Base-by-base conservation (phyloP, 1,140 invertebrate genomes). In the Aplysia californica region DNA sequence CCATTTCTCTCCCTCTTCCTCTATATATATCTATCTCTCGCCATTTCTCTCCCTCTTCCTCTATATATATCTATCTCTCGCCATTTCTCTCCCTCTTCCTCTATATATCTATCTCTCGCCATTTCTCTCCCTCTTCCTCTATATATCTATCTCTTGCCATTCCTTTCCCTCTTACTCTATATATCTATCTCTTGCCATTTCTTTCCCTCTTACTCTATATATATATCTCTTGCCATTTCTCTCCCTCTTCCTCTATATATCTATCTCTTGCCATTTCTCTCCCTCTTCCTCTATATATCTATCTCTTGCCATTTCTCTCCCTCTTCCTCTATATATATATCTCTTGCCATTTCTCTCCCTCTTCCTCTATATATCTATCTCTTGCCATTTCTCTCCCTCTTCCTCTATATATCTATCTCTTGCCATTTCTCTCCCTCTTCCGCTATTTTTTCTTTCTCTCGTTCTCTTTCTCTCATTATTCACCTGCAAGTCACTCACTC, bases 51-150 rank as follows among this genome's bases (percentile, higher is more conserved):
- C 44, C n/a, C 44, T 50, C 44, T 50, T n/a, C n/a, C 44, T 50
- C 44, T 50, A 10, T 50, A 10, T 50, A 10, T 50, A 10, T 50
- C 44, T 50, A 10, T 50, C 44, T 50, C 44, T 50, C 44, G 10
- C 44, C n/a, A 10, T 50, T n/a, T 50, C 44, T 50, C 44, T 50
- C 44, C n/a, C 44, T 50, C 44, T 50, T n/a, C n/a, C 44, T 50
- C 44, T 50, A 10, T 50, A 10, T 50, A 10, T 50, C 44, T 50
- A 10, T 50, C 44, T 50, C 44, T 50, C 44, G 10, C 44, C n/a
- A 10, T 50, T n/a, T 50, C 44, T 50, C 44, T 66, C 59, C 68
- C 33, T 83, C 82, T 50, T n/a, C n/a, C 44, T n/a, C n/a, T n/a
- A n/a, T n/a, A n/a, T n/a, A n/a, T 50, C n/a, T n/a, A 15, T 50